These are phyloP conservation scores for Rhyacichthys aspro DNA, from an alignment of 2,797 vertebrate genomes.

Conservation along the genomic window DNA sequence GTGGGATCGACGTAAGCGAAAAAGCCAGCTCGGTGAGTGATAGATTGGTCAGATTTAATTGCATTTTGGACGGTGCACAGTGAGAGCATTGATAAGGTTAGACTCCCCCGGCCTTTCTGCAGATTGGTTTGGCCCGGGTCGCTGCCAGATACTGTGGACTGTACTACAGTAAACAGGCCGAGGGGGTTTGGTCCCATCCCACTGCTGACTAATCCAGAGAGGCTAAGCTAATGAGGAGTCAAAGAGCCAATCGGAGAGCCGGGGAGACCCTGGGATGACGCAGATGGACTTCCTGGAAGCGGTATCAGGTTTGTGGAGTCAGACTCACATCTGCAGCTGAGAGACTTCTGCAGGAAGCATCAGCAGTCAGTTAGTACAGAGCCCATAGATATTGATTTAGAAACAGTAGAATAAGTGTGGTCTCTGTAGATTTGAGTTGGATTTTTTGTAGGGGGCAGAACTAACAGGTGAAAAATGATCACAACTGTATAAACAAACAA, in stretches of 20 bases:
- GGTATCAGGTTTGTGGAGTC: conserved; percentile 41
- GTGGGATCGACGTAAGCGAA: conserved; percentile 5
- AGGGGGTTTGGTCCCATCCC: conserved; percentile 3
- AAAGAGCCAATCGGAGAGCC: conserved; percentile 50
- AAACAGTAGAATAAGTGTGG: neutral
- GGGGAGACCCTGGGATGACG: conserved; percentile 47
- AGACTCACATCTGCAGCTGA: conserved; percentile 6
- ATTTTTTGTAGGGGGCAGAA: too few relatives aligned
- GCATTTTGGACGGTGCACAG: conserved; percentile 27
- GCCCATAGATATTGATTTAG: neutral
- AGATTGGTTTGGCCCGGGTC: conserved; percentile 23
- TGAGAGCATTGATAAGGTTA: conserved; percentile 28
- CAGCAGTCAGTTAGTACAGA: neutral
- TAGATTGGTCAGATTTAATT: conserved; percentile 5
- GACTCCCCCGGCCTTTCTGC: neutral
- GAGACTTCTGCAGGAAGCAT: conserved; percentile 3
- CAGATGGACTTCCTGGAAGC: conserved; percentile 57
- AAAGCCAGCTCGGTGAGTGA: conserved; percentile 3
- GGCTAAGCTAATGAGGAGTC: conserved; percentile 26
- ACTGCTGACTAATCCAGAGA: conserved; percentile 33
- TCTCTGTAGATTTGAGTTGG: too few relatives aligned
- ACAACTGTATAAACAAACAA: too few relatives aligned
- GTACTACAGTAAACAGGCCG: conserved; percentile 33
- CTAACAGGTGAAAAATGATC: too few relatives aligned
- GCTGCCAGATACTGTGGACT: conserved; percentile 18